A percentile compares a stretch with the other conserved stretches of the same genome.
Evolutionary conservation across 2,888 invertebrate genomes (phyloP).

Genomic region (Lymantria dispar): DNA sequence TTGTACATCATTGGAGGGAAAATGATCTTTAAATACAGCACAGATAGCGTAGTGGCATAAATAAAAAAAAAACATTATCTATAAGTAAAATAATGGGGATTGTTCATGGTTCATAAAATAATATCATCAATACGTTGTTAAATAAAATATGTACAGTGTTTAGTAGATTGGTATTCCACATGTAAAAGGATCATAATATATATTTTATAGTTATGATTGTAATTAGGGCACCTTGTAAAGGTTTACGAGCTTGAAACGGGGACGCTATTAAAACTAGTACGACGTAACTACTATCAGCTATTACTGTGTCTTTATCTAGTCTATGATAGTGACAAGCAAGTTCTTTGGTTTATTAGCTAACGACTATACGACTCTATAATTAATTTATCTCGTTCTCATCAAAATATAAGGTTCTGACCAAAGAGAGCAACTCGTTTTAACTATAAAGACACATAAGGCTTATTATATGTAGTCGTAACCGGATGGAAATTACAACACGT

Average conservation of each 20-base stretch:
- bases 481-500: no score
- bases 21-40: no score
- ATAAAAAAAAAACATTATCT: no score
- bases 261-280: slow-evolving; percentile 32
- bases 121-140: no score
- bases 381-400: slow-evolving; percentile 73
- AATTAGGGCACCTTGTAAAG: slow-evolving; percentile 2
- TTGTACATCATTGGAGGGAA: no score
- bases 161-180: no score
- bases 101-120: no score
- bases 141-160: no score
- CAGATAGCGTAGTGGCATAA: no score
- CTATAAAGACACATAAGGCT: neutral
- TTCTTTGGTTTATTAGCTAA: slow-evolving; percentile 58
- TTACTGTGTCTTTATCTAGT: slow-evolving; percentile 47
- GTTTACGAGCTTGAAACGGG: slow-evolving; percentile 26
- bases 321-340: slow-evolving; percentile 56
- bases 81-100: no score
- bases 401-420: slow-evolving; percentile 67
- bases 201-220: neutral
- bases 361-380: slow-evolving; percentile 54
- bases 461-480: no score
- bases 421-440: slow-evolving; percentile 21
- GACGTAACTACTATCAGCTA: slow-evolving; percentile 29
- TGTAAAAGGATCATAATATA: no score